Evolutionary conservation across 2,113 vertebrate genomes (phyloP), one percentile per base, ranked within the genome.

Genomic region (Eclectus roratus): DNA sequence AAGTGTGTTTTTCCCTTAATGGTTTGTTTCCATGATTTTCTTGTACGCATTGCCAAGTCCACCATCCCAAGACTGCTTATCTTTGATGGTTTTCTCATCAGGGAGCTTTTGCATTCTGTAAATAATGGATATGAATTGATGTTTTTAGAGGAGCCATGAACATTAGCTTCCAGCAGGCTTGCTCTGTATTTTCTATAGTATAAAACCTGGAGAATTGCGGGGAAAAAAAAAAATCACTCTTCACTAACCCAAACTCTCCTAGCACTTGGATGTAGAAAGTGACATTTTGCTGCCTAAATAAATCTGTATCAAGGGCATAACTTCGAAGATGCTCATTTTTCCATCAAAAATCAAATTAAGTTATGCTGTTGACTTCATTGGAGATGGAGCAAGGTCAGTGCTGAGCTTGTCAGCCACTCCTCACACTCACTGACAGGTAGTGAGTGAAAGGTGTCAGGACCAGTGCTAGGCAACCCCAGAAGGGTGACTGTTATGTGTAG

Each of bases 291-390:
- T 93, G 85, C 94, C 80, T 85, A 53, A 92, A 82, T 76, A 89
- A 91, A 89, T 89, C 44, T 87, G 1, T 64, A 84, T 85, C 83
- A 86, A 93, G 90, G 92, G 39, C 73, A 28, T 60, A 56, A 65
- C 69, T 93, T 84, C 64, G 47, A n/a, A 83, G 72, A 64, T 89
- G 92, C 69, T 93, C 88, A 35, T 85, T 91, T 92, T 93, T 44
- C 78, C 83, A 88, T 90, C 94, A 76, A 72, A 93, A 96, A 53
- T 93, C 73, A 66, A 76, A 87, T 89, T 15, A 93, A 85, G n/a
- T 76, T 86, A 49, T 14, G 7, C 65, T 43, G 88, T 85, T 89
- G 91, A 49, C 90, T 79, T 49, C 15, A 15, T 44, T 95, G 91
- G 76, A 31, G 88, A 16, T 17, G 44, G 88, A 81, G 2, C 69